These are phyloP conservation scores for Clarias fuscus DNA, from an alignment of 2,797 vertebrate species.

Conservation along the genomic window DNA sequence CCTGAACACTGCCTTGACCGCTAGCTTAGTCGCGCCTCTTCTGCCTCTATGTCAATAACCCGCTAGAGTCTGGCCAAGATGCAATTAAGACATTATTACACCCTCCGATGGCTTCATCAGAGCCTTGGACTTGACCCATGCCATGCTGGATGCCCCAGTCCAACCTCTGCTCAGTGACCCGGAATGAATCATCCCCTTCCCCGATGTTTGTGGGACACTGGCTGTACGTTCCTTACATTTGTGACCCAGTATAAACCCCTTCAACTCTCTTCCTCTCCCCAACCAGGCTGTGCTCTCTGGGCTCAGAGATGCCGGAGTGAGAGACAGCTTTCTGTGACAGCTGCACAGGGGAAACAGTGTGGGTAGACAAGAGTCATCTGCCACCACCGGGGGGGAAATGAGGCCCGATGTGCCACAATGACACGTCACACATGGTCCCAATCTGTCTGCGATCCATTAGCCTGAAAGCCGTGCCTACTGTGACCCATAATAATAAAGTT, in stretches of 20 bases:
- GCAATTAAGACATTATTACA: conserved; percentile 77
- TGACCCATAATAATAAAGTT: conserved; percentile 33
- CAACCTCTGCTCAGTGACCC: conserved; percentile 49
- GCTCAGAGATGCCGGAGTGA: conserved; percentile 66
- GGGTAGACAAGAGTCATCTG: conserved; percentile 61
- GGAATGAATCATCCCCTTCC: conserved; percentile 9
- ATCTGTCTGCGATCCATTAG: conserved; percentile 26
- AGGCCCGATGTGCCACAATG: conserved; percentile 38
- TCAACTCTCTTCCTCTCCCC: conserved; percentile 39
- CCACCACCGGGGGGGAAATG: conserved; percentile 39
- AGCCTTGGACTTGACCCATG: conserved; percentile 36
- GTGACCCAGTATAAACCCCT: conserved; percentile 63
- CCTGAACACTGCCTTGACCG: conserved; percentile 58
- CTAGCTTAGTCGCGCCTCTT: conserved; percentile 59
- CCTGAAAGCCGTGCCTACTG: not conserved
- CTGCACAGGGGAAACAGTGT: conserved; percentile 67
- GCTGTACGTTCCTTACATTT: conserved; percentile 55
- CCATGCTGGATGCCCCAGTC: conserved; percentile 27
- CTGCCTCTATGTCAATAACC: conserved; percentile 69
- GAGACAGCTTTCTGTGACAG: conserved; percentile 70
- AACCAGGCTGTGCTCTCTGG: conserved; percentile 56
- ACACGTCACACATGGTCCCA: conserved; percentile 42
- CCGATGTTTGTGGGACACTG: conserved; percentile 59
- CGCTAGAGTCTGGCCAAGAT: conserved; percentile 63
- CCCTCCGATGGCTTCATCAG: conserved; percentile 62